A percentile compares a stretch with the other conserved stretches of the same genome.
Evolutionary conservation across 2,113 vertebrate species (phyloP).

Genomic region (Corydoras sp.): DNA sequence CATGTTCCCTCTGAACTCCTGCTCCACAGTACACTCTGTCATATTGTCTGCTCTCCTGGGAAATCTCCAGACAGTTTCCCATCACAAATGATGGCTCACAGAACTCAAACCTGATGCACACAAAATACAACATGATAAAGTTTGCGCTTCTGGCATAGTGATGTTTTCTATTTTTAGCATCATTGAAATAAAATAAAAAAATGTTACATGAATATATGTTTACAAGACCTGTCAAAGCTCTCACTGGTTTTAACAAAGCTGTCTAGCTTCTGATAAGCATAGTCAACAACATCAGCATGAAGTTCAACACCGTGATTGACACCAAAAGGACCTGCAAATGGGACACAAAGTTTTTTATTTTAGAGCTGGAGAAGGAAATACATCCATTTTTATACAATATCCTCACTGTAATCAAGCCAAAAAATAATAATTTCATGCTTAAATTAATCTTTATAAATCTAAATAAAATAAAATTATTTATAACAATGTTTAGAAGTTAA

Average conservation of each 20-base stretch:
- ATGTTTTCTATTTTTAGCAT: background rate
- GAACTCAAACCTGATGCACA: slow-evolving; percentile 75
- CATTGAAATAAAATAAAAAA: background rate
- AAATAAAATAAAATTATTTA: no score
- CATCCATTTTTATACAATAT: no score
- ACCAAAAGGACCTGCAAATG: slow-evolving; percentile 73
- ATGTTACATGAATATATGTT: background rate
- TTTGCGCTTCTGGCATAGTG: background rate
- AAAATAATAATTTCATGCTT: no score
- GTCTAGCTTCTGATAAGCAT: slow-evolving; percentile 79
- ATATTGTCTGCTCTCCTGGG: slow-evolving; percentile 74
- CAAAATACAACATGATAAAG: background rate
- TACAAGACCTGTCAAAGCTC: slow-evolving; percentile 78
- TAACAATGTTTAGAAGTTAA: no score
- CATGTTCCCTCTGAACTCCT: slow-evolving; percentile 80
- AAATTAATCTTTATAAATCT: no score
- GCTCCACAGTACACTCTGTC: slow-evolving; percentile 86
- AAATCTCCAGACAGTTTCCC: slow-evolving; percentile 82
- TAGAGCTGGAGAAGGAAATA: no score
- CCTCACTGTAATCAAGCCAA: no score
- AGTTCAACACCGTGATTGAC: slow-evolving; percentile 84
- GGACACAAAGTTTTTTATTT: no score
- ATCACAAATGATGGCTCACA: slow-evolving; percentile 81
- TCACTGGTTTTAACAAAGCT: slow-evolving; percentile 80
- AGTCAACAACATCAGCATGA: slow-evolving; percentile 79